Percentiles rank a stretch among this genome's conserved stretches.
Conservation (phyloP, 2,888 invertebrate genomes). For the Capitulum mitella region DNA sequence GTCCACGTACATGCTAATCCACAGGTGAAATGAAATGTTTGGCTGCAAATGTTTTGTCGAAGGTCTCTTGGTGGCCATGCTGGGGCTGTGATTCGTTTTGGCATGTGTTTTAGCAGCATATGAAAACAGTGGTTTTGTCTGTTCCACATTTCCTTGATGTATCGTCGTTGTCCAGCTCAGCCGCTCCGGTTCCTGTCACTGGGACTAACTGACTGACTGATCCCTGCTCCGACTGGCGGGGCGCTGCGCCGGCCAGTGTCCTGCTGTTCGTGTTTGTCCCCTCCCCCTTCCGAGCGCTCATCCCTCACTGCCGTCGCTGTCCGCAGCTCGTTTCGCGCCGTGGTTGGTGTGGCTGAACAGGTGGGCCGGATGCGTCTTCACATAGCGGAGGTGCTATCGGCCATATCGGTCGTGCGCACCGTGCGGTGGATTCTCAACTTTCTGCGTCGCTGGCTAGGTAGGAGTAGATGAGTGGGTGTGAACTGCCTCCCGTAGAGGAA, state of each 20-base stretch:
- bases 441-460: conserved; percentile 61
- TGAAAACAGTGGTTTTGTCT: too few species aligned
- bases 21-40: too few species aligned
- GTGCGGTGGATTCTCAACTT: conserved; percentile 72
- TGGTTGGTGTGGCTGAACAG: conserved; percentile 92
- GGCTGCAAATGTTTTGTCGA: too few species aligned
- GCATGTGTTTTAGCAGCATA: too few species aligned
- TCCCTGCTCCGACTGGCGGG: too few species aligned
- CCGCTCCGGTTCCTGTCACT: neutral
- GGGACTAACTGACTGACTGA: too few species aligned
- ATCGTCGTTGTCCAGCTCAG: neutral
- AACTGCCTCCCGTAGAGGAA: too few species aligned
- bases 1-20: conserved; percentile 90
- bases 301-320: neutral
- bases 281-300: neutral
- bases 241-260: neutral
- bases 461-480: conserved; percentile 30
- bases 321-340: conserved; percentile 81
- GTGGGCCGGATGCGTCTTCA: conserved; percentile 74
- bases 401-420: conserved; percentile 71
- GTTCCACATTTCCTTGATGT: neutral
- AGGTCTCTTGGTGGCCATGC: too few species aligned
- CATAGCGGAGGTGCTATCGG: conserved; percentile 78
- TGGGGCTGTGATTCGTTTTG: too few species aligned
- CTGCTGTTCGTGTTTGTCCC: neutral